Percentiles rank a stretch among this genome's conserved stretches.
Conservation (phyloP, 2,113 vertebrate genomes). For the Argyrosomus japonicus region DNA sequence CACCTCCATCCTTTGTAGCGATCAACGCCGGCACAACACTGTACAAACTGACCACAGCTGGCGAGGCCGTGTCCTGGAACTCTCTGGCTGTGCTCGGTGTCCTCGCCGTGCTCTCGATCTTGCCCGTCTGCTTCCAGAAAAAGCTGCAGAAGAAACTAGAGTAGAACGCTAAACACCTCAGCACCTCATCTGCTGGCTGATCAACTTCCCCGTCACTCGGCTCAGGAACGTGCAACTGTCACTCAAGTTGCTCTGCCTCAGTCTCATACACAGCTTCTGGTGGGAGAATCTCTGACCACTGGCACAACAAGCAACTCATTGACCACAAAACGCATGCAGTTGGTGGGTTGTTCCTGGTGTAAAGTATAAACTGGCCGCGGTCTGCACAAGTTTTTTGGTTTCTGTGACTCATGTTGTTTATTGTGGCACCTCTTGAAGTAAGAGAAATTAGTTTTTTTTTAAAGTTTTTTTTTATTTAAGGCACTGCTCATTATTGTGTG, state of each 20-base stretch:
- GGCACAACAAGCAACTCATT: conserved; percentile 31
- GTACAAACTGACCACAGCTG: conserved; percentile 97
- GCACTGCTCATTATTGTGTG: conserved; percentile 23
- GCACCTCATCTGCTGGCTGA: conserved; percentile 54
- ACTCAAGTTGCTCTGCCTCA: conserved; percentile 35
- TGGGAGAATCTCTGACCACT: conserved; percentile 19
- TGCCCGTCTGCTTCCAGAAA: conserved; percentile 95
- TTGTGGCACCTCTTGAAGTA: conserved; percentile 59
- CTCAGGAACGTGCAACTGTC: conserved; percentile 82
- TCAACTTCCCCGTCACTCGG: conserved; percentile 45
- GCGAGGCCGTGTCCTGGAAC: conserved; percentile 98
- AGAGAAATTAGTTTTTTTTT: background rate
- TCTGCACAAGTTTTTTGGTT: conserved; percentile 40
- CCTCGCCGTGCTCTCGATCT: conserved; percentile 93
- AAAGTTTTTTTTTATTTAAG: conserved; percentile 56
- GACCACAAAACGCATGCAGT: conserved; percentile 59
- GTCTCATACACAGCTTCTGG: conserved; percentile 27
- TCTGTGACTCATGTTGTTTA: conserved; percentile 47
- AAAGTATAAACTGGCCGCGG: conserved; percentile 44
- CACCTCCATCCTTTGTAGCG: conserved; percentile 97
- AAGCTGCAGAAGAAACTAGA: conserved; percentile 96
- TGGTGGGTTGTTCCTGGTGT: conserved; percentile 52
- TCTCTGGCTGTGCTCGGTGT: conserved; percentile 94
- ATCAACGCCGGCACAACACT: conserved; percentile 98
- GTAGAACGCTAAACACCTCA: conserved; percentile 76